A percentile compares a stretch with the other conserved stretches of the same genome.
These are phyloP conservation scores for Diabrotica undecimpunctata DNA, from an alignment of 1,140 invertebrate genomes.

Conservation along the genomic window DNA sequence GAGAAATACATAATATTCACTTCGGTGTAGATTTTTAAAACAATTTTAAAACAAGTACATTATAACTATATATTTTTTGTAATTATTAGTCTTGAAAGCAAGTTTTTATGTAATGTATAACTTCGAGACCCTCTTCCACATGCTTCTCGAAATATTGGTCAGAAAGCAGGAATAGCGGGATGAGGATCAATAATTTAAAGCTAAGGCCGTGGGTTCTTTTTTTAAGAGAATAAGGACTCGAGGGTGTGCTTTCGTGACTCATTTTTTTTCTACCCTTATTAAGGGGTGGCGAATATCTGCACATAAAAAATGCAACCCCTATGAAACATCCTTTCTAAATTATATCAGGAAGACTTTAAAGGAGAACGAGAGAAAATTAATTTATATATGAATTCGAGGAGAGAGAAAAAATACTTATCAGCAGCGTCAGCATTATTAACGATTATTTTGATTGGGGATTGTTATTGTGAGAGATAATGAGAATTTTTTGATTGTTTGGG, in stretches of 20 bases:
- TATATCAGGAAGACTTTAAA: conserved; percentile 33
- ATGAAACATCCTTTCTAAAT: conserved; percentile 30
- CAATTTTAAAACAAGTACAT: too few species aligned
- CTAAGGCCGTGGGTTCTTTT: conserved; percentile 20
- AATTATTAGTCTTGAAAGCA: too few species aligned
- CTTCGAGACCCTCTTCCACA: neutral
- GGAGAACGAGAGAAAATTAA: conserved; percentile 34
- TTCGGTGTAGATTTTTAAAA: too few species aligned
- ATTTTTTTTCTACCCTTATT: conserved; percentile 43
- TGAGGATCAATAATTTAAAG: conserved; percentile 23
- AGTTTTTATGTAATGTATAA: too few species aligned
- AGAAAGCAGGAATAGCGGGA: conserved; percentile 7
- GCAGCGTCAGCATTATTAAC: conserved; percentile 24
- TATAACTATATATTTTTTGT: too few species aligned
- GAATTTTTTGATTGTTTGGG: conserved; percentile 20
- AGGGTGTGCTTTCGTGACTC: conserved; percentile 37
- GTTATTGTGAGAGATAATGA: conserved; percentile 22
- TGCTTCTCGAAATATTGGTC: conserved; percentile 17
- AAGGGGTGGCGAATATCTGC: conserved; percentile 38
- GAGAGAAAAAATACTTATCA: conserved; percentile 15
- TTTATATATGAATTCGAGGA: conserved; percentile 27
- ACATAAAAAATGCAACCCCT: conserved; percentile 46
- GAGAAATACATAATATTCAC: too few species aligned
- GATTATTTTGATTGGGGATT: conserved; percentile 23
- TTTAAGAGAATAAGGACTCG: conserved; percentile 19